phyloP scores from a whole-genome alignment of 2,797 vertebrate species.

The Girardinus metallicus region DNA sequence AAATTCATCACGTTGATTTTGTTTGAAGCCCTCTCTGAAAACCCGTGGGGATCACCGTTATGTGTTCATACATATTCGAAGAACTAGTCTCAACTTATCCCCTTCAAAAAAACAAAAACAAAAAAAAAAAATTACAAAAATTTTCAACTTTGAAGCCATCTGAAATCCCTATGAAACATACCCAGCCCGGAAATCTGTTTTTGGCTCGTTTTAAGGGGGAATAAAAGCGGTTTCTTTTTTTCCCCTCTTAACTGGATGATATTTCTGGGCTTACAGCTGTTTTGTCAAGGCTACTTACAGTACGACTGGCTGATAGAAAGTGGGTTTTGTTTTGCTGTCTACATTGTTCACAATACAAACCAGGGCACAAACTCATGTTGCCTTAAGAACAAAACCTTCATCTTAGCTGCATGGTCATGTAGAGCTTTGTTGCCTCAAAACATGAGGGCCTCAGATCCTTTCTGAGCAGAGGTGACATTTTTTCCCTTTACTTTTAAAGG shows the following conservation, averaged over 20 bases:
- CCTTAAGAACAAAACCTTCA: background rate
- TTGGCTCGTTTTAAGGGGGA: constrained; percentile 4
- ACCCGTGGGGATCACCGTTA: background rate
- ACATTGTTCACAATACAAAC: background rate
- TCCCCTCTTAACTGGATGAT: background rate
- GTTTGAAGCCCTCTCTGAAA: constrained; percentile 26
- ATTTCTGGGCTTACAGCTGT: constrained; percentile 1
- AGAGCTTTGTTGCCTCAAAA: background rate
- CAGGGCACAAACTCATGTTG: background rate
- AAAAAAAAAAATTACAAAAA: constrained; percentile 5
- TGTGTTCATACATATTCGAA: constrained; percentile 1
- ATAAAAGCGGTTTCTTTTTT: constrained; percentile 23
- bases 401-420: background rate
- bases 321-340: constrained; percentile 4
- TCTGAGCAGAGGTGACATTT: background rate
- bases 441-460: background rate
- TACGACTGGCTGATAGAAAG: background rate
- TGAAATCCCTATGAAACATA: constrained; percentile 38
- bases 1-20: constrained; percentile 37
- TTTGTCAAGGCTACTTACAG: constrained; percentile 6
- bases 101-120: background rate
- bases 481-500: background rate
- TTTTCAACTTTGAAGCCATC: constrained; percentile 34
- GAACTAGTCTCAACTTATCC: background rate
- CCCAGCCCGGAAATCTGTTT: constrained; percentile 39